Evolutionary conservation across 2,888 invertebrate species (phyloP).

Genomic region (Campoplex nolae): DNA sequence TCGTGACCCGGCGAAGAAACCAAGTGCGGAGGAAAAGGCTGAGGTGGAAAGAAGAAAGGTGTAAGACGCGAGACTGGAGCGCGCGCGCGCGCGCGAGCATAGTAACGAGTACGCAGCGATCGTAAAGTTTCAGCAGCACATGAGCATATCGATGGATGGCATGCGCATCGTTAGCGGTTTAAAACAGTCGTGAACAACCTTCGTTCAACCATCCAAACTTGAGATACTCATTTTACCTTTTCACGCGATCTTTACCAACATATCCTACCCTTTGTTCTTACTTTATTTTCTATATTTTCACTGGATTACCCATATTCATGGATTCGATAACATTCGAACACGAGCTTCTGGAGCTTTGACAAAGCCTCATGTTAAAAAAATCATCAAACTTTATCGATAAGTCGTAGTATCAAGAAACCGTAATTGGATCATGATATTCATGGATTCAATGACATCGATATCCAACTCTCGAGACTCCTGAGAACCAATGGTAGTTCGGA

Average conservation of each 20-base stretch:
- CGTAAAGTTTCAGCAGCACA: slow-evolving; percentile 57
- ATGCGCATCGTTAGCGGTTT: slow-evolving; percentile 53
- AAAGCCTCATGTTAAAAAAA: no score
- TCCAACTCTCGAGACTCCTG: no score
- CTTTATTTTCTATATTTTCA: background rate
- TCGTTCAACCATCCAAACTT: background rate
- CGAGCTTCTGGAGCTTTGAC: no score
- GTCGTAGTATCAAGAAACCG: no score
- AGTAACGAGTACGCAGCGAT: slow-evolving; percentile 64
- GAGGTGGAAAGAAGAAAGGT: slow-evolving; percentile 44
- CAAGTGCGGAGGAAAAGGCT: slow-evolving; percentile 41
- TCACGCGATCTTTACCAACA: slow-evolving; percentile 9
- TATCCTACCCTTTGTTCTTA: background rate
- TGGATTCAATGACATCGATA: no score
- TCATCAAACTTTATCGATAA: no score
- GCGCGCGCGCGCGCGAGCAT: slow-evolving; percentile 60
- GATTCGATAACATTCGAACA: background rate
- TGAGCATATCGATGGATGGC: slow-evolving; percentile 53
- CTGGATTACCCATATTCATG: background rate
- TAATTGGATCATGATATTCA: no score
- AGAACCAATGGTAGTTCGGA: no score
- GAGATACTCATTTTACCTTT: slow-evolving; percentile 32
- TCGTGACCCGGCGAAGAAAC: slow-evolving; percentile 60
- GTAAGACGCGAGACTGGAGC: slow-evolving; percentile 46
- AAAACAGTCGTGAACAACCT: slow-evolving; percentile 17